Conservation (phyloP, 2,113 vertebrate genomes). For the Bubo bubo region DNA sequence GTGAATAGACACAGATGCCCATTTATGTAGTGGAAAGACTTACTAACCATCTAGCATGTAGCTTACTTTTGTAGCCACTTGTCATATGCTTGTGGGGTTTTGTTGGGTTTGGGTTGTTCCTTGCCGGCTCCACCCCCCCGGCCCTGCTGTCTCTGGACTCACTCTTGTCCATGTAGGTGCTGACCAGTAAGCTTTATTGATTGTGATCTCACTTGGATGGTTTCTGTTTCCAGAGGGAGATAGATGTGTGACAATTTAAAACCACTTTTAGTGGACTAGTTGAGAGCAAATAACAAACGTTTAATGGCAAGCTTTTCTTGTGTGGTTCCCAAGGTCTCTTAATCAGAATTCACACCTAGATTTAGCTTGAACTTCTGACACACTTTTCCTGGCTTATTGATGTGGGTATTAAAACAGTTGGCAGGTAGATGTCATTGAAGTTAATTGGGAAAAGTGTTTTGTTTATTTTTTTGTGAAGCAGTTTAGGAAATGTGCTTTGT, state of each 20-base stretch:
- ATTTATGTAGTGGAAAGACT: not conserved
- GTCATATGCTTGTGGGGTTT: not conserved
- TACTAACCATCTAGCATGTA: not conserved
- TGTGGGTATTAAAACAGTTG: not conserved
- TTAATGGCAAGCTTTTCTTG: not conserved
- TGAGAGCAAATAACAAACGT: not conserved
- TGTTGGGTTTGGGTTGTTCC: not conserved
- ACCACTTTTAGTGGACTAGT: not conserved
- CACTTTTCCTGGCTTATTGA: not conserved
- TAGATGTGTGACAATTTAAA: not conserved
- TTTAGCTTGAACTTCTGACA: not conserved
- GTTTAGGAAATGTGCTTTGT: not conserved
- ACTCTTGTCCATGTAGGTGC: not conserved
- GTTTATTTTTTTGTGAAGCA: not conserved
- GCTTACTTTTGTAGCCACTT: not conserved
- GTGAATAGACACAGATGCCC: not conserved
- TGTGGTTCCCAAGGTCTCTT: not conserved
- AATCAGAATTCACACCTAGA: not conserved
- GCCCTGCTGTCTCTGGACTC: not conserved
- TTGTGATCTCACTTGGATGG: not conserved
- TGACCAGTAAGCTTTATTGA: not conserved
- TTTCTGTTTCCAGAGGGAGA: not conserved
- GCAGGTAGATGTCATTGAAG: not conserved
- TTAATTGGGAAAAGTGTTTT: not conserved
- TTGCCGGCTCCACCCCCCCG: fast-evolving